phyloP scores from a whole-genome alignment of 2,888 invertebrate genomes.

The Meteorus colon region DNA sequence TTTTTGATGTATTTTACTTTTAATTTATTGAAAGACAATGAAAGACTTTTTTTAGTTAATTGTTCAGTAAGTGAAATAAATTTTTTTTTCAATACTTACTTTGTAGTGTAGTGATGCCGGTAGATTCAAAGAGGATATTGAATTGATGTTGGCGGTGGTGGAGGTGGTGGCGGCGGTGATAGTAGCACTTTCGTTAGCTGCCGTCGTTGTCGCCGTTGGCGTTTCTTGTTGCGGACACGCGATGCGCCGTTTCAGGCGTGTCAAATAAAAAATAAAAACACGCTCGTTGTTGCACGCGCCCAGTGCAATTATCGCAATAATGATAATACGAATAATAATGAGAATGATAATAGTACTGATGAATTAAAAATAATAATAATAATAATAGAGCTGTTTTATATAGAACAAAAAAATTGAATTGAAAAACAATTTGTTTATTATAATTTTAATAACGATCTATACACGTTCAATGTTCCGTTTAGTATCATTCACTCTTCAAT shows the following conservation, averaged over 20 bases:
- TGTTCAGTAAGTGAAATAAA: too few species aligned
- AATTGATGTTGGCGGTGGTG: slow-evolving; percentile 5
- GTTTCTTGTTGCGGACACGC: slow-evolving; percentile 20
- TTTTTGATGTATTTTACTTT: too few species aligned
- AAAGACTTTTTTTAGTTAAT: too few species aligned
- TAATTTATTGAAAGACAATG: too few species aligned
- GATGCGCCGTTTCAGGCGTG: slow-evolving; percentile 36
- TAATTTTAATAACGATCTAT: neutral
- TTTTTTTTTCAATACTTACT: slow-evolving; percentile 1
- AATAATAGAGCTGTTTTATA: slow-evolving; percentile 10
- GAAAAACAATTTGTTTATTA: neutral
- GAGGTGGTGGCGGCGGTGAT: slow-evolving; percentile 6
- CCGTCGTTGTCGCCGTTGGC: slow-evolving; percentile 38
- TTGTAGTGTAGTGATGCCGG: neutral
- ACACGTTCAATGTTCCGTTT: neutral
- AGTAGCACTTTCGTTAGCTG: slow-evolving; percentile 32
- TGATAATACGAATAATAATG: too few species aligned
- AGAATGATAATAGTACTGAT: neutral
- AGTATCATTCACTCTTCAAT: slow-evolving; percentile 18
- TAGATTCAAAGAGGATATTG: neutral
- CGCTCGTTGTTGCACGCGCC: slow-evolving; percentile 20
- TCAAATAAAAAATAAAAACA: slow-evolving; percentile 29
- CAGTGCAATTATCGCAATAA: neutral
- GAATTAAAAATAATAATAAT: neutral
- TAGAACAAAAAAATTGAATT: neutral